Evolutionary conservation across 2,888 invertebrate species (phyloP).

Genomic region (Pristionchus fissidentatus): DNA sequence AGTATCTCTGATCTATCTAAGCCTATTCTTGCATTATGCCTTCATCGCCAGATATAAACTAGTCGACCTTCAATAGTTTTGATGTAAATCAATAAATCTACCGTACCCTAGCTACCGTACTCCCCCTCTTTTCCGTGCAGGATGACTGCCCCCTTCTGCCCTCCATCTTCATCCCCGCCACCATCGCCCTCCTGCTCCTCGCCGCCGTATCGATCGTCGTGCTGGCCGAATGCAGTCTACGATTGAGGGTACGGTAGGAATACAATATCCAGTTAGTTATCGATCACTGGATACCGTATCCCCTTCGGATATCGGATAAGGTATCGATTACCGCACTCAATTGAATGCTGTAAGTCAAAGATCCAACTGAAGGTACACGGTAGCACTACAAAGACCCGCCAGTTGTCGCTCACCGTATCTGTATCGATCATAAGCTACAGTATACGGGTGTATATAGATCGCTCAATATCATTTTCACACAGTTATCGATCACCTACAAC

Average conservation of each 20-base stretch:
- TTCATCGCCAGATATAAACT: neutral
- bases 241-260: slow-evolving; percentile 19
- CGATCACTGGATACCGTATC: neutral
- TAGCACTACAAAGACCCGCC: too few species aligned
- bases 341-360: too few species aligned
- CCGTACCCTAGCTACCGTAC: neutral
- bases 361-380: too few species aligned
- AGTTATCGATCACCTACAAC: neutral
- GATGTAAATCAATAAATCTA: too few species aligned
- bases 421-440: too few species aligned
- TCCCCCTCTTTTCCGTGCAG: neutral
- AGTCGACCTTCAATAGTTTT: neutral
- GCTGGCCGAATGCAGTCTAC: neutral
- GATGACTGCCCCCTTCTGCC: slow-evolving; percentile 20
- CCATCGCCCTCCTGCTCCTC: neutral
- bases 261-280: too few species aligned
- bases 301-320: neutral
- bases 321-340: too few species aligned
- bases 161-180: neutral
- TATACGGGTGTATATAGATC: too few species aligned
- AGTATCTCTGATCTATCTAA: neutral
- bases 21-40: too few species aligned
- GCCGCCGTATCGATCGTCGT: neutral
- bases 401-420: too few species aligned
- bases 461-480: too few species aligned